Evolutionary conservation across 2,888 invertebrate genomes (phyloP).

Genomic region (Drosophila diplacantha): DNA sequence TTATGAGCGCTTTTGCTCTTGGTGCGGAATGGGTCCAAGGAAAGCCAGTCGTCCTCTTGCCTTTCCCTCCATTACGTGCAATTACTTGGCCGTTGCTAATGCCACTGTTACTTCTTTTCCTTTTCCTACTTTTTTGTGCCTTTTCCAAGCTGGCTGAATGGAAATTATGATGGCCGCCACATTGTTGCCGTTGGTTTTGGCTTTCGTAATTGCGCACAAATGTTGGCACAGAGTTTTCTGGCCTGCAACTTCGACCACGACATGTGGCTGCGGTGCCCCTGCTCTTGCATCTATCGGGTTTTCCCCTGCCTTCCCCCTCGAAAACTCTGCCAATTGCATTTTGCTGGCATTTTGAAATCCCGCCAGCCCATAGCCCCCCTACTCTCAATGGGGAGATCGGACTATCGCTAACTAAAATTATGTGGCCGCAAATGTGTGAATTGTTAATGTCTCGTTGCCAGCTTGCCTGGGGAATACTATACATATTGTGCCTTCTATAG

Average conservation of each 20-base stretch:
- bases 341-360: slow-evolving; percentile 46
- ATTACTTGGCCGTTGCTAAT: slow-evolving; percentile 36
- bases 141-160: slow-evolving; percentile 26
- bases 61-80: slow-evolving; percentile 35
- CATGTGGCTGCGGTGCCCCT: slow-evolving; percentile 30
- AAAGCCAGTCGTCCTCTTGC: slow-evolving; percentile 24
- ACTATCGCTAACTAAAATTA: slow-evolving; percentile 56
- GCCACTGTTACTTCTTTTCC: slow-evolving; percentile 21
- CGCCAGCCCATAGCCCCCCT: background rate
- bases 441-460: slow-evolving; percentile 67
- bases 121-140: background rate
- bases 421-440: slow-evolving; percentile 67
- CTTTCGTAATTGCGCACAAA: slow-evolving; percentile 53
- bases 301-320: background rate
- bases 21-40: slow-evolving; percentile 14
- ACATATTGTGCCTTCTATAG: slow-evolving; percentile 16
- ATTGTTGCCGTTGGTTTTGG: slow-evolving; percentile 55
- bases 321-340: slow-evolving; percentile 48
- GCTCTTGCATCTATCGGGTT: slow-evolving; percentile 22
- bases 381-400: slow-evolving; percentile 18
- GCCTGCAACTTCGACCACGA: slow-evolving; percentile 42
- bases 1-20: slow-evolving; percentile 21
- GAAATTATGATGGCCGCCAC: slow-evolving; percentile 63
- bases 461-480: slow-evolving; percentile 31
- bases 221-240: slow-evolving; percentile 23